Evolutionary conservation across 1,140 invertebrate species (phyloP).

Genomic region (Drosophila kikkawai): DNA sequence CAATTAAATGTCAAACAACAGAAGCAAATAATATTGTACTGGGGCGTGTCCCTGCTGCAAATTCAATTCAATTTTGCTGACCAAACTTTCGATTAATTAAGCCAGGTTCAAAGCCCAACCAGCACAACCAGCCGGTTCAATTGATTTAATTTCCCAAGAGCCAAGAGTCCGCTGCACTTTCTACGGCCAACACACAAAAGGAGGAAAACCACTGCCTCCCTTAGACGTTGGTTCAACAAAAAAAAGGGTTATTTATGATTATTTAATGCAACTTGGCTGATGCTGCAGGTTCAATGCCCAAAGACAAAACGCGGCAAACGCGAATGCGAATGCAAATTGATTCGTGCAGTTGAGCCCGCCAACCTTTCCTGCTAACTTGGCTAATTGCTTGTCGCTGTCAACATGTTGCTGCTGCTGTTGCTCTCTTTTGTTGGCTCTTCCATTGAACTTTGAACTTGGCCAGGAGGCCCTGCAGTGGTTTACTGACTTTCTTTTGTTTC

Average conservation of each 20-base stretch:
- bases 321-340: conserved; percentile 58
- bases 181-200: conserved; percentile 65
- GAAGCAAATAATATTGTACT: conserved; percentile 47
- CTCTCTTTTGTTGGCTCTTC: conserved; percentile 38
- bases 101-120: conserved; percentile 43
- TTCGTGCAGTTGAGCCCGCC: conserved; percentile 53
- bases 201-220: conserved; percentile 52
- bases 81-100: conserved; percentile 81
- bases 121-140: conserved; percentile 53
- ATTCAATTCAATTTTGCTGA: conserved; percentile 56
- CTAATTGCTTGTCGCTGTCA: conserved; percentile 58
- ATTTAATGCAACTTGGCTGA: conserved; percentile 67
- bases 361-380: conserved; percentile 14
- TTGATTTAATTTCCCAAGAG: conserved; percentile 78
- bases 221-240: conserved; percentile 8
- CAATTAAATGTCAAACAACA: conserved; percentile 78
- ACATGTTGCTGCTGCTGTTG: conserved; percentile 41
- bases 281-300: conserved; percentile 76
- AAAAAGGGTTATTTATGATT: conserved; percentile 74
- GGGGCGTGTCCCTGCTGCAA: conserved; percentile 50
- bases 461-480: conserved; percentile 25
- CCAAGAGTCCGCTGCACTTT: conserved; percentile 54
- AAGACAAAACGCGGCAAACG: conserved; percentile 33
- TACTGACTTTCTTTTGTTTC: conserved; percentile 66
- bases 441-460: conserved; percentile 80